Percentiles rank a stretch among this genome's conserved stretches.
phyloP scores from a whole-genome alignment of 2,113 vertebrate genomes.

The Crotophaga sulcirostris region DNA sequence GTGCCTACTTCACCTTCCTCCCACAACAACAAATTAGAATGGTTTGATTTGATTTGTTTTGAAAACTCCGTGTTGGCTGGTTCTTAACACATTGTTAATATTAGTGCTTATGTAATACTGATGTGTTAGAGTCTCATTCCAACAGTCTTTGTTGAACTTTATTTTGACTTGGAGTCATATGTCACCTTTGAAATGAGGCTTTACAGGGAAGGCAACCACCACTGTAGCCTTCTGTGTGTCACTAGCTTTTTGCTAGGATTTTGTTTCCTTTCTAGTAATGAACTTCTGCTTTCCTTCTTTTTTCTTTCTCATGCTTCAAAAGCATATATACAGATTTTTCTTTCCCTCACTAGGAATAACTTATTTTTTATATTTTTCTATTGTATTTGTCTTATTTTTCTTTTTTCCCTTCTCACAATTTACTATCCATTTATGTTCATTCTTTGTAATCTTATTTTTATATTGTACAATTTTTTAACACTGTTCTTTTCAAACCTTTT shows the following conservation, averaged over 20 bases:
- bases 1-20: background rate
- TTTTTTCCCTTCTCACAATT: background rate
- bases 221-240: background rate
- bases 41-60: constrained; percentile 10
- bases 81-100: background rate
- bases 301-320: background rate
- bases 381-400: background rate
- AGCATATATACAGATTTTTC: background rate
- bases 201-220: background rate
- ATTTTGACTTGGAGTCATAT: background rate
- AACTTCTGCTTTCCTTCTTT: background rate
- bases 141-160: background rate
- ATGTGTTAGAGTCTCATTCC: background rate
- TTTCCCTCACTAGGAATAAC: background rate
- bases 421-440: background rate
- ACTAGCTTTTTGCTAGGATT: background rate
- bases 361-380: background rate
- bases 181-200: background rate
- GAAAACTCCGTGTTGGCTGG: background rate
- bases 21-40: background rate
- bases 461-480: background rate
- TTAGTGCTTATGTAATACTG: background rate
- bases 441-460: background rate
- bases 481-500: background rate
- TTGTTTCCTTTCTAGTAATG: background rate